A percentile compares a stretch with the other conserved stretches of the same genome.
Conservation (phyloP, 2,113 vertebrate species). For the Tinamus guttatus region DNA sequence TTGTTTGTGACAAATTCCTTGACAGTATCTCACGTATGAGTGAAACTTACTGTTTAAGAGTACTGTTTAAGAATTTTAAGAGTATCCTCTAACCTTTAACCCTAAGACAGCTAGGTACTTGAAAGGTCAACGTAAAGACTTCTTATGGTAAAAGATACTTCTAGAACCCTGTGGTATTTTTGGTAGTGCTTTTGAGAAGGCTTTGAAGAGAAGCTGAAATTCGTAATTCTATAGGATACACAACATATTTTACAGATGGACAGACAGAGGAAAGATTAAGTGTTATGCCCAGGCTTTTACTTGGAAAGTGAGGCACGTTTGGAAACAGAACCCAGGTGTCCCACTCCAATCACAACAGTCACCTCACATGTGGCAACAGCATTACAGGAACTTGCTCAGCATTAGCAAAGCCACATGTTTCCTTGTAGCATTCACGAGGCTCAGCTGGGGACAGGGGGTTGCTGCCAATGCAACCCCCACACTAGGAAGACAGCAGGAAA, state of each 20-base stretch:
- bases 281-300: no score
- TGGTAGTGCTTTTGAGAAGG: neutral
- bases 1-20: neutral
- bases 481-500: rapidly evolving
- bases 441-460: neutral
- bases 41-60: neutral
- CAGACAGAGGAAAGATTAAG: no score
- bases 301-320: no score
- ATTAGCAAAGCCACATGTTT: neutral
- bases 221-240: no score
- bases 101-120: neutral
- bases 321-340: neutral
- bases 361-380: neutral
- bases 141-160: neutral
- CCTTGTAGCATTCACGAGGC: neutral
- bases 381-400: neutral
- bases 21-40: neutral
- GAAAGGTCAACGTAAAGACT: neutral
- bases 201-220: no score
- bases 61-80: conserved; percentile 8
- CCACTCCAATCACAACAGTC: neutral
- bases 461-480: neutral
- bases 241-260: no score
- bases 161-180: neutral
- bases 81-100: neutral